Percentiles rank a stretch among this genome's conserved stretches.
Evolutionary conservation across 2,888 invertebrate genomes (phyloP).

Genomic region (Plebejus argus): DNA sequence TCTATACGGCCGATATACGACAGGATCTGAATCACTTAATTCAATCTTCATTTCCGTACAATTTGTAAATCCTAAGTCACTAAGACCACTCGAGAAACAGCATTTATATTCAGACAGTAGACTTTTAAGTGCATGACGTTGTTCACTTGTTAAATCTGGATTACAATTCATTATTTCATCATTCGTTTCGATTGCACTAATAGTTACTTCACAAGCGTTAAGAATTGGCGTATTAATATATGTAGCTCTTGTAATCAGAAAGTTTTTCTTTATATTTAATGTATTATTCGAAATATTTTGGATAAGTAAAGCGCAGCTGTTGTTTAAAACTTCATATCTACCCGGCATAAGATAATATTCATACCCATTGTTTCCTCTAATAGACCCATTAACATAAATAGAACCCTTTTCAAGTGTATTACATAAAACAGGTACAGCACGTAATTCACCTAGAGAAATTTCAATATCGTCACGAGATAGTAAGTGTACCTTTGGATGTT

Average conservation of each 20-base stretch:
- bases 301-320: no score
- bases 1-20: constrained; percentile 41
- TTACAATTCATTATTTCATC: neutral
- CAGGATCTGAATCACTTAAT: constrained; percentile 35
- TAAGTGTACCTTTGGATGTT: constrained; percentile 13
- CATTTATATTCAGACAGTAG: neutral
- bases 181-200: neutral
- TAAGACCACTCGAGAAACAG: neutral
- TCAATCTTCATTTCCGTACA: constrained; percentile 19
- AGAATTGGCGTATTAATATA: no score
- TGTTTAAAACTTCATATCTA: no score
- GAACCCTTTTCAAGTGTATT: neutral
- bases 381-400: constrained; percentile 5
- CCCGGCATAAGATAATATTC: constrained; percentile 5
- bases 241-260: no score
- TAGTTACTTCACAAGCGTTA: constrained; percentile 33
- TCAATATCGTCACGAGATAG: neutral
- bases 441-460: neutral
- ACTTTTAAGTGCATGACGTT: neutral
- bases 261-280: no score
- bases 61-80: constrained; percentile 1
- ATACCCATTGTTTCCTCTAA: neutral
- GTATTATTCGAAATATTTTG: no score
- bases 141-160: neutral
- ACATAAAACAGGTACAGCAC: neutral